Percentiles rank a stretch among this genome's conserved stretches.
These are phyloP conservation scores for Rhabdophis nuchalis DNA, from an alignment of 2,797 vertebrate species.

Conservation along the genomic window DNA sequence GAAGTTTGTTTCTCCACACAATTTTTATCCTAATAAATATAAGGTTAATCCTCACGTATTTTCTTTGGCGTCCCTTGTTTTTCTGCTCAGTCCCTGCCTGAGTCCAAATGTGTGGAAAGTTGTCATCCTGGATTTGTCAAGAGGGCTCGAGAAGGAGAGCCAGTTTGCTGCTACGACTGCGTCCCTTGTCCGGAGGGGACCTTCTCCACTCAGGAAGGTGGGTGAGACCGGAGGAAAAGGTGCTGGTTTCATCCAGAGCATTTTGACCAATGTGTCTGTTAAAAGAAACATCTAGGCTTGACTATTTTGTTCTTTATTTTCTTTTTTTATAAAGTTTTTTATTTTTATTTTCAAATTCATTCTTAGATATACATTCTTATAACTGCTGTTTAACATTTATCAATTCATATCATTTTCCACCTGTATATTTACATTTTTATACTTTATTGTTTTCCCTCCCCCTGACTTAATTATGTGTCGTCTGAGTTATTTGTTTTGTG, in stretches of 20 bases:
- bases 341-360: too few species aligned
- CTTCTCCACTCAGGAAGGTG: not conserved
- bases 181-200: not conserved
- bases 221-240: not conserved
- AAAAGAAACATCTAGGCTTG: not conserved
- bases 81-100: not conserved
- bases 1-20: too few species aligned
- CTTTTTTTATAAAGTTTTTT: too few species aligned
- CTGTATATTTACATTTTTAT: too few species aligned
- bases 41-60: not conserved
- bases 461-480: too few species aligned
- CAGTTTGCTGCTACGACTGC: not conserved
- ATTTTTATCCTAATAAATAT: too few species aligned
- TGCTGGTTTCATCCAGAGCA: not conserved
- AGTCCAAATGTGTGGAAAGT: not conserved
- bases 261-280: not conserved
- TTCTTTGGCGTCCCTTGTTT: not conserved
- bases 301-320: too few species aligned
- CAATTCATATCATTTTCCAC: too few species aligned
- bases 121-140: not conserved
- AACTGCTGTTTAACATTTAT: too few species aligned
- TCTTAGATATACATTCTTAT: too few species aligned
- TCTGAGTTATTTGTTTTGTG: too few species aligned
- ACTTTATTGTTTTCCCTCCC: too few species aligned
- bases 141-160: not conserved